A percentile compares a stretch with the other conserved stretches of the same genome.
These are phyloP conservation scores for Muscicapa striata DNA, from an alignment of 2,797 vertebrate genomes.

Conservation along the genomic window DNA sequence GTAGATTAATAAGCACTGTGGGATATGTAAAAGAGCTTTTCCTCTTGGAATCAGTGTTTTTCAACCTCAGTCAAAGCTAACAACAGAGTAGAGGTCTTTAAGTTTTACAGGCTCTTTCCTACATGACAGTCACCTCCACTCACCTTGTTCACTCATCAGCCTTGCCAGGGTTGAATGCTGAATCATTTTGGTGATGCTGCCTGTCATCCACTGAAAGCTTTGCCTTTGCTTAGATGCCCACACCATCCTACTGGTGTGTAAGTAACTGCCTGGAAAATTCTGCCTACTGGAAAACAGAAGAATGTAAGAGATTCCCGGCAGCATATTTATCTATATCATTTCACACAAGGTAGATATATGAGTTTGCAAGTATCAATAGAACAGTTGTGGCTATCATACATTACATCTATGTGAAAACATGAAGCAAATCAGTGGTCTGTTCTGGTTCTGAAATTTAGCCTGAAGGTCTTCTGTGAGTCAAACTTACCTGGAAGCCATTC, in stretches of 20 bases:
- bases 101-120: not conserved
- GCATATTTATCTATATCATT: fast-evolving
- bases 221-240: not conserved
- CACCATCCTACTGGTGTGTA: not conserved
- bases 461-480: not conserved
- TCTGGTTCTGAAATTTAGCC: not conserved
- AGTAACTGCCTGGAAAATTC: not conserved
- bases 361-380: not conserved
- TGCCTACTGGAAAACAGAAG: not conserved
- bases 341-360: not conserved
- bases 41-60: not conserved
- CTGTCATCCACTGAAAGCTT: not conserved
- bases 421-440: not conserved
- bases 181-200: not conserved
- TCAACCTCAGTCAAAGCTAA: not conserved
- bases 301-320: not conserved
- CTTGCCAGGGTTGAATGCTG: not conserved
- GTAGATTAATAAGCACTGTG: not conserved
- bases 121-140: not conserved
- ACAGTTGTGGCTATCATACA: not conserved
- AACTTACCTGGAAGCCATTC: not conserved
- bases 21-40: not conserved
- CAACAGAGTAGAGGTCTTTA: not conserved
- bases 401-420: not conserved
- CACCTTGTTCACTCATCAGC: not conserved